phyloP scores from a whole-genome alignment of 2,113 vertebrate genomes.

The Anoura caudifer region DNA sequence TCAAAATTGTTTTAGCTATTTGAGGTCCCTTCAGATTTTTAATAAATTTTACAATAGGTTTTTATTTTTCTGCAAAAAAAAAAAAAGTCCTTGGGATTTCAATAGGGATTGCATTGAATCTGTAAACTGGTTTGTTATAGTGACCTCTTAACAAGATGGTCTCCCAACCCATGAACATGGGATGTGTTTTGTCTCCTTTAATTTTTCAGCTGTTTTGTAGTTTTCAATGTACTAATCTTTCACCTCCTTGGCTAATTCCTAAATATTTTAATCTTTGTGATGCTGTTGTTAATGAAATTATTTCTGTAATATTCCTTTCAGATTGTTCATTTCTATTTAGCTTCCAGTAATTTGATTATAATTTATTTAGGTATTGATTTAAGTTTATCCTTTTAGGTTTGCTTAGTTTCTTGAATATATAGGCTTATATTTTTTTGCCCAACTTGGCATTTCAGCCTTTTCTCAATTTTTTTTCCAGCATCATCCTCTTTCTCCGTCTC shows the following conservation, averaged over 20 bases:
- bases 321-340: background rate
- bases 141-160: background rate
- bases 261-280: background rate
- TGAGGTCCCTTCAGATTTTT: too few species aligned
- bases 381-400: background rate
- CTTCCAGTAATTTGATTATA: background rate
- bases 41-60: background rate
- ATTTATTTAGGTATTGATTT: background rate
- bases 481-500: background rate
- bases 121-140: too few species aligned
- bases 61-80: background rate
- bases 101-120: too few species aligned
- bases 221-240: background rate
- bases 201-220: background rate
- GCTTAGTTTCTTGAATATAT: background rate
- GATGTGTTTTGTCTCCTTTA: background rate
- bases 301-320: background rate
- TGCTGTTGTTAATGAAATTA: background rate
- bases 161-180: background rate
- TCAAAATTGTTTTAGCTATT: background rate
- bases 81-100: background rate
- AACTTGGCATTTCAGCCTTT: background rate
- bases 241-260: background rate
- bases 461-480: background rate
- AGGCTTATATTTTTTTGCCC: background rate